phyloP scores from a whole-genome alignment of 2,888 invertebrate species.

The Aproaerema taeniolella region DNA sequence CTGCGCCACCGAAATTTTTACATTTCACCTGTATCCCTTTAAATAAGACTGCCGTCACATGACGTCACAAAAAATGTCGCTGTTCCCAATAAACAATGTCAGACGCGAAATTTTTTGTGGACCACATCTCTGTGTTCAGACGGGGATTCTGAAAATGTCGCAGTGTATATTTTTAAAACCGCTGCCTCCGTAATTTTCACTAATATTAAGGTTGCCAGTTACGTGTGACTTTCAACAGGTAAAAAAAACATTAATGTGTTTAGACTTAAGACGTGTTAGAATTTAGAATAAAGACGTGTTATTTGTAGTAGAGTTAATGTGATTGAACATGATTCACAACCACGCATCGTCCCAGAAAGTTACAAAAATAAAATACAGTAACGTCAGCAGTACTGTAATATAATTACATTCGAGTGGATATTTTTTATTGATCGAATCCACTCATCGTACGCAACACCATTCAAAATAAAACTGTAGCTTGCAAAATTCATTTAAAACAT shows the following conservation, averaged over 20 bases:
- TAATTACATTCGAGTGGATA: constrained; percentile 41
- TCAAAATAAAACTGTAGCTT: constrained; percentile 37
- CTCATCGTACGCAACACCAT: constrained; percentile 33
- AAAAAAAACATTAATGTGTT: too few relatives aligned
- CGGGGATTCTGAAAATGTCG: background rate
- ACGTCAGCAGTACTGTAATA: constrained; percentile 38
- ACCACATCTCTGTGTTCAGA: background rate
- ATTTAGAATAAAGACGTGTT: too few relatives aligned
- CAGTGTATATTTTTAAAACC: background rate
- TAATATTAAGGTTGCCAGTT: background rate
- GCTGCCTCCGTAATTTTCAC: background rate
- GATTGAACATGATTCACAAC: constrained; percentile 7
- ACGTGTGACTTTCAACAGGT: constrained; percentile 3
- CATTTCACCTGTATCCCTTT: constrained; percentile 28
- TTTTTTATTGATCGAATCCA: constrained; percentile 48
- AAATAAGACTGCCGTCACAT: constrained; percentile 28
- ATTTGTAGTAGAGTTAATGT: too few relatives aligned
- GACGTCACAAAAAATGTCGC: constrained; percentile 23
- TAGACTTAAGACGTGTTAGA: too few relatives aligned
- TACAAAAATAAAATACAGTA: constrained; percentile 18
- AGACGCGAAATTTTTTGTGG: background rate
- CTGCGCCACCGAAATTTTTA: constrained; percentile 45
- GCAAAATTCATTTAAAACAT: constrained; percentile 42
- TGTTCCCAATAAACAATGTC: constrained; percentile 8
- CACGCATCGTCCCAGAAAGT: constrained; percentile 3